Percentiles rank a stretch among this genome's conserved stretches.
phyloP scores from a whole-genome alignment of 2,113 vertebrate genomes.

The Madoqua kirkii region DNA sequence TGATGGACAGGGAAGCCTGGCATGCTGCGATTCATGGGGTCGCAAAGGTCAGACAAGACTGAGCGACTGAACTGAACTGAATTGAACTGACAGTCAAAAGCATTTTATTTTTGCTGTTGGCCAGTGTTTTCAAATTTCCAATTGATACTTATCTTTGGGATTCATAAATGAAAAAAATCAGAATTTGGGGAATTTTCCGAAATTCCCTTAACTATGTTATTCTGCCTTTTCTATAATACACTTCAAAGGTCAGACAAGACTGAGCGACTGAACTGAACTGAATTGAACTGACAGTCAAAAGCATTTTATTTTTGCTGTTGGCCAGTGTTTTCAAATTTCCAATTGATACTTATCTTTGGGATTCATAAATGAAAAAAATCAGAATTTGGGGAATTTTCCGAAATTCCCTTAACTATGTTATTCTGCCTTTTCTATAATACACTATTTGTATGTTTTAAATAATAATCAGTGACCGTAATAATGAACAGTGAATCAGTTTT shows the following conservation, averaged over 20 bases:
- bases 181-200: not conserved
- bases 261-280: too few relatives aligned
- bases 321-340: slow-evolving; percentile 12
- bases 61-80: too few relatives aligned
- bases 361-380: slow-evolving; percentile 1
- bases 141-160: not conserved
- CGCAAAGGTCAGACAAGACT: accelerated
- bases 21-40: too few relatives aligned
- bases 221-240: not conserved
- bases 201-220: not conserved
- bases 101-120: not conserved
- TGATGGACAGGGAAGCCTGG: too few relatives aligned
- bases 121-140: slow-evolving; percentile 13
- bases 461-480: not conserved
- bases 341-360: not conserved
- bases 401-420: not conserved
- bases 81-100: not conserved
- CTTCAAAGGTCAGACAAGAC: accelerated
- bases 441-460: not conserved
- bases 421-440: not conserved
- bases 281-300: not conserved
- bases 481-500: not conserved
- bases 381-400: not conserved
- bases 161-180: not conserved
- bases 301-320: not conserved